A percentile compares a stretch with the other conserved stretches of the same genome.
Evolutionary conservation across 2,888 invertebrate genomes (phyloP).

Genomic region (Mechanitis mazaeus): DNA sequence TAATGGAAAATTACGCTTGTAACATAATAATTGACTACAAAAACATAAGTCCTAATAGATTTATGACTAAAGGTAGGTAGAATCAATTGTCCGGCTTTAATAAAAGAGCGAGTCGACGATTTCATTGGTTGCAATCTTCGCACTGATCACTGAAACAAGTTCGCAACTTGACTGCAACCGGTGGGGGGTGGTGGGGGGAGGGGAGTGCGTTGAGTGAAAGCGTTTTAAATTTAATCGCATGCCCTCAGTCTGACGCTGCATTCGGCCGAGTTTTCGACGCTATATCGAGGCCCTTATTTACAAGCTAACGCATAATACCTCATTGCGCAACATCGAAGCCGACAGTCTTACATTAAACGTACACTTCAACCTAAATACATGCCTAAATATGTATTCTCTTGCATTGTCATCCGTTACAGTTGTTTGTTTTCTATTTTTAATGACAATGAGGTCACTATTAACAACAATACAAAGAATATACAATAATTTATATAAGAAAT

Average conservation of each 20-base stretch:
- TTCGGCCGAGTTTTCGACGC: constrained; percentile 46
- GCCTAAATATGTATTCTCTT: constrained; percentile 12
- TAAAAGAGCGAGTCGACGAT: constrained; percentile 26
- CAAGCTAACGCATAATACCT: constrained; percentile 32
- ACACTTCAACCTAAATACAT: constrained; percentile 31
- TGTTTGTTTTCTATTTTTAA: constrained; percentile 9
- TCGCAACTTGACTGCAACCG: constrained; percentile 33
- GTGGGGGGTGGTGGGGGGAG: constrained; percentile 30
- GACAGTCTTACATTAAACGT: constrained; percentile 37
- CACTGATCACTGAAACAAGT: constrained; percentile 40
- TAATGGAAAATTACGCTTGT: constrained; percentile 11
- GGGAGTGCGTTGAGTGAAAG: constrained; percentile 55
- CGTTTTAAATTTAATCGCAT: constrained; percentile 61
- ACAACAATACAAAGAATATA: not conserved
- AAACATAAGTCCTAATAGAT: constrained; percentile 30
- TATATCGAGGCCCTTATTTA: constrained; percentile 42
- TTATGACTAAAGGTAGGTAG: constrained; percentile 19
- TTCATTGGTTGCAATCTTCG: constrained; percentile 31
- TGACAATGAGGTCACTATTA: constrained; percentile 19
- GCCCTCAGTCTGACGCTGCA: constrained; percentile 51
- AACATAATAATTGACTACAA: constrained; percentile 20
- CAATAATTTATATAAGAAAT: not conserved
- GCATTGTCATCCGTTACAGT: constrained; percentile 11
- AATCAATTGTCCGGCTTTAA: constrained; percentile 17
- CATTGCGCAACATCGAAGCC: constrained; percentile 33